Evolutionary conservation across 2,888 invertebrate species (phyloP).

Genomic region (Loripinus fragilis): DNA sequence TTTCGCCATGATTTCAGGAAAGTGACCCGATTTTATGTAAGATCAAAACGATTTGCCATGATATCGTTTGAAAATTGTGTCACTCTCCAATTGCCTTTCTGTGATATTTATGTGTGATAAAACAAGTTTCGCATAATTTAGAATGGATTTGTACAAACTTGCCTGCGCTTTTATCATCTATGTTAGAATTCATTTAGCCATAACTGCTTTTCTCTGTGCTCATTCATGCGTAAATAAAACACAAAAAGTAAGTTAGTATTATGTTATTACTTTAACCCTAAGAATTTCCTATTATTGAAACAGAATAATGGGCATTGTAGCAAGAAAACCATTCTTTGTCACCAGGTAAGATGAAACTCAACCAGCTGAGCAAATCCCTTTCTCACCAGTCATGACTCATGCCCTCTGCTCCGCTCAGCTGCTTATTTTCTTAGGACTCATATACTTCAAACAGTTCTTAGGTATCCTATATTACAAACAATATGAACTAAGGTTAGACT

Average conservation of each 20-base stretch:
- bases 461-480: too few species aligned
- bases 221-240: conserved; percentile 12
- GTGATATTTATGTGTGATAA: conserved; percentile 48
- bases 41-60: conserved; percentile 67
- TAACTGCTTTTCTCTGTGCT: not conserved
- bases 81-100: conserved; percentile 55
- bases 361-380: too few species aligned
- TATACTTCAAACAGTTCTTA: too few species aligned
- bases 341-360: too few species aligned
- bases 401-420: too few species aligned
- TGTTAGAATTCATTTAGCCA: not conserved
- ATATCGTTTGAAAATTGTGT: conserved; percentile 61
- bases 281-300: too few species aligned
- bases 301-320: too few species aligned
- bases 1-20: conserved; percentile 59
- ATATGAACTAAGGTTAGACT: too few species aligned
- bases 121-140: not conserved
- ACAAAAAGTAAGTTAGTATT: not conserved
- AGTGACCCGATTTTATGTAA: conserved; percentile 51
- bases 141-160: conserved; percentile 7
- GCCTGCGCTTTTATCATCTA: not conserved
- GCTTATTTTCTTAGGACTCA: too few species aligned
- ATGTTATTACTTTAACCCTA: too few species aligned
- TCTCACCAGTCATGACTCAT: too few species aligned
- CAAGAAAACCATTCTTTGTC: too few species aligned